Base-by-base conservation (phyloP, 2,888 invertebrate genomes). In the Noctuana brunneofusca region DNA sequence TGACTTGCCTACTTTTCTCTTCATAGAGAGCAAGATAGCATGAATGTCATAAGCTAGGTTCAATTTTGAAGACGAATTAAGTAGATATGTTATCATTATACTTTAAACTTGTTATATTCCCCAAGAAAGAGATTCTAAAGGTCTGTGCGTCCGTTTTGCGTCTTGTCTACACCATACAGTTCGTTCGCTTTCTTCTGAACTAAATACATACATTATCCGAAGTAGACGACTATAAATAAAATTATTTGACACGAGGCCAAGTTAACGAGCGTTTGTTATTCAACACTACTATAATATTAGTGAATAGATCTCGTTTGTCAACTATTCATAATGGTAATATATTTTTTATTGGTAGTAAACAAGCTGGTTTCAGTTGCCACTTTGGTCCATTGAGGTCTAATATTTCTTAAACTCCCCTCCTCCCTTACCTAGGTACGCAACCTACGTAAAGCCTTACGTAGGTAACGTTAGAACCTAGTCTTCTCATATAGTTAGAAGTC, bases 221-320 rank as follows among this genome's bases (percentile, higher is more conserved):
- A 60, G 48, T 30, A 53, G 41, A 54, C 22, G 56, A 63, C 64
- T 64, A 66, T 68, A 66, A 69, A 66, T 67, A 66, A 66, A 63
- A 58, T 49, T 64, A 60, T 66, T 69, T 70, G 68, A 68, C 69
- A 66, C 65, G 65, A 58, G 64, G 68, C 67, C 68, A 70, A 70
- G 58, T 56, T 64, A 64, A 64, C 63, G 57, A 56, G 54, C 58
- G 63, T 56, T 55, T 55, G 58, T 56, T 60, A 60, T 60, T 64
- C 60, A 46, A 50, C 56, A 52, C 52, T 60, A 60, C 38, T 56
- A 46, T 59, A 60, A 56, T 64, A 62, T 52, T 38, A 54, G 60
- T 53, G 55, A 55, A 49, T 27, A 58, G 55, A 38, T 53, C 54
- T 30, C 48, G 48, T 22, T 53, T 27, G 62, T 18, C 54, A 35